Conservation (phyloP, 2,888 invertebrate species). For the Sylvicola cinctus region DNA sequence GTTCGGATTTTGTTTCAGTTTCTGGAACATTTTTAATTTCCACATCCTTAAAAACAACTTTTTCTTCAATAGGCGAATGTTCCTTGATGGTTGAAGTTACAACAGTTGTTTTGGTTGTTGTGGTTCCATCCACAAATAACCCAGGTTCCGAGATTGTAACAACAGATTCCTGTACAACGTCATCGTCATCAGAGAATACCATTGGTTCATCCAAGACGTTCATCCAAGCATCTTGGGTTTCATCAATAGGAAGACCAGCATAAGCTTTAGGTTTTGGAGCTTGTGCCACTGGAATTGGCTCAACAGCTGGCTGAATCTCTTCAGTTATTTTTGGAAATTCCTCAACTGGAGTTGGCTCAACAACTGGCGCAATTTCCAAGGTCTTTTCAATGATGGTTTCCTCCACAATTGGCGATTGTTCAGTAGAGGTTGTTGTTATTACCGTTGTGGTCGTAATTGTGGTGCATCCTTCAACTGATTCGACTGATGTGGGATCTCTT, state of each 20-base stretch:
- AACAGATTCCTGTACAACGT: constrained; percentile 3
- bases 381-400: constrained; percentile 2
- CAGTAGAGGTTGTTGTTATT: not conserved
- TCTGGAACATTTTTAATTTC: not conserved
- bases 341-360: too few relatives aligned
- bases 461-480: not conserved
- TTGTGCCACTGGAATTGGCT: too few relatives aligned
- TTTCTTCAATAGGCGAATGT: constrained; percentile 7
- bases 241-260: constrained; percentile 16
- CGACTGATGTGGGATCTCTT: constrained; percentile 8
- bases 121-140: too few relatives aligned
- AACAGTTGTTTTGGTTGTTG: constrained; percentile 2
- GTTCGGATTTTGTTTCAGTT: too few relatives aligned
- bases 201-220: constrained; percentile 21
- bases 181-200: constrained; percentile 19
- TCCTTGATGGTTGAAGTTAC: constrained; percentile 1
- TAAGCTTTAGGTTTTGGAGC: too few relatives aligned
- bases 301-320: too few relatives aligned
- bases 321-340: too few relatives aligned
- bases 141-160: not conserved
- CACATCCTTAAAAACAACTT: constrained; percentile 4
- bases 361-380: not conserved
- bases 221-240: constrained; percentile 18
- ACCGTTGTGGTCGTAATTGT: not conserved
- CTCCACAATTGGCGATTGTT: not conserved